Evolutionary conservation across 2,113 vertebrate species (phyloP).

Genomic region (Entelurus aequoreus): DNA sequence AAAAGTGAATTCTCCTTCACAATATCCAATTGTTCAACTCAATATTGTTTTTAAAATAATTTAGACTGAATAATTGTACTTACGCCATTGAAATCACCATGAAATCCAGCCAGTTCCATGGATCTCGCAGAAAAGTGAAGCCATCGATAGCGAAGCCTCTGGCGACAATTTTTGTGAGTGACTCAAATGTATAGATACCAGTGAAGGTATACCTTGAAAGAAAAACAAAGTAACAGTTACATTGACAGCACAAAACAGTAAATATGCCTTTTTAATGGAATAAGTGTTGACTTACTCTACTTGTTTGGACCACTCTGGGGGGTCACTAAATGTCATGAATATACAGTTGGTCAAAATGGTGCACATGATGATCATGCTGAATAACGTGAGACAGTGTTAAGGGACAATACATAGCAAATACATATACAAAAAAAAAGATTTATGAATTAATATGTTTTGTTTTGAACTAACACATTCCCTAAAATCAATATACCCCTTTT

Average conservation of each 20-base stretch:
- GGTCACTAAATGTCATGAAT: slow-evolving; percentile 99
- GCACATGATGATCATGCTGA: slow-evolving; percentile 99
- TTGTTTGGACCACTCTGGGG: slow-evolving; percentile 97
- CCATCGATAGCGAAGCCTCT: slow-evolving; percentile 95
- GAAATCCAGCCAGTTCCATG: slow-evolving; percentile 99
- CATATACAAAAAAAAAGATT: neutral
- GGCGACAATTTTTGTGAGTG: slow-evolving; percentile 95
- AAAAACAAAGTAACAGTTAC: neutral
- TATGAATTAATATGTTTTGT: too few relatives aligned
- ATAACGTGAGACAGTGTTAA: slow-evolving; percentile 74
- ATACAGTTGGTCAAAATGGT: slow-evolving; percentile 99
- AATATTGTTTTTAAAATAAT: neutral
- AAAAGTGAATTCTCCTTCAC: neutral
- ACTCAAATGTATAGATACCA: slow-evolving; percentile 97
- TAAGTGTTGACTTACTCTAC: slow-evolving; percentile 84
- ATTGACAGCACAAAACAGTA: neutral
- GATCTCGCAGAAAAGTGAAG: slow-evolving; percentile 93
- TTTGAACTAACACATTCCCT: too few relatives aligned
- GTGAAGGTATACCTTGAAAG: slow-evolving; percentile 91
- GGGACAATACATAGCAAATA: neutral
- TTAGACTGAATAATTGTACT: slow-evolving; percentile 62
- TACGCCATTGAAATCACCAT: slow-evolving; percentile 99
- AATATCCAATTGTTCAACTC: too few relatives aligned
- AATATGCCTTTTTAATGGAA: neutral
- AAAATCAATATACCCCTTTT: too few relatives aligned